Base-by-base conservation (phyloP, 1,140 invertebrate genomes). In the Drosophila nannoptera region DNA sequence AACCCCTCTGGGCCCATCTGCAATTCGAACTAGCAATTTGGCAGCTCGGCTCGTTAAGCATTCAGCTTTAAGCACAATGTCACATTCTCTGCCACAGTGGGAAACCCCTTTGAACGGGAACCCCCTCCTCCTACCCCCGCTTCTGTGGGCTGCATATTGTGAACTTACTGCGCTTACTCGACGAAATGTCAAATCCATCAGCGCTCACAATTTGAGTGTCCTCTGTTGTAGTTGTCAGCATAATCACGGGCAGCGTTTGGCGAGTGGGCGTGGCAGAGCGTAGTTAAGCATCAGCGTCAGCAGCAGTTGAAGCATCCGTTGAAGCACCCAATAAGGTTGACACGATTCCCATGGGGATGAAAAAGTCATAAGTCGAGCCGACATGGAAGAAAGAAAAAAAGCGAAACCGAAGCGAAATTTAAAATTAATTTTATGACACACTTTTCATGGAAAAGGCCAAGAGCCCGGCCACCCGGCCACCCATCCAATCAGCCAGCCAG, bases 171-270 rank as follows among this genome's bases (percentile, higher is more conserved):
- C 81, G 78, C 81, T 89, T 89, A 78, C 76, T 86, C 63, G 88
- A 87, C 65, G 77, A 87, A 86, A 83, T 75, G 76, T 89, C 88
- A 82, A 88, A 89, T 77, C 88, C 82, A 72, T 89, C 88, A 71
- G 88, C 67, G 72, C 73, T 84, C 64, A 89, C 86, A 73, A 89
- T 89, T 87, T 89, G 88, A 65, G 87, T 88, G 61, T 89, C 88
- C 74, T 89, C 87, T 88, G 87, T 59, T 58, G 62, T 62, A 59
- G 56, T 48, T 35, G 69, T 29, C 59, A 55, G 33, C 67, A 72
- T 81, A 77, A 81, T 77, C 78, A 82, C 48, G 52, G 77, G 56
- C 73, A 54, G 43, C 14, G 55, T 31, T 42, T 11, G 43, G 16
- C 38, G 49, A 22, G 3, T 62, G 54, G 80, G 76, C 76, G 75